Conservation (phyloP, 2,888 invertebrate species). For the Amphimallon solstitiale region DNA sequence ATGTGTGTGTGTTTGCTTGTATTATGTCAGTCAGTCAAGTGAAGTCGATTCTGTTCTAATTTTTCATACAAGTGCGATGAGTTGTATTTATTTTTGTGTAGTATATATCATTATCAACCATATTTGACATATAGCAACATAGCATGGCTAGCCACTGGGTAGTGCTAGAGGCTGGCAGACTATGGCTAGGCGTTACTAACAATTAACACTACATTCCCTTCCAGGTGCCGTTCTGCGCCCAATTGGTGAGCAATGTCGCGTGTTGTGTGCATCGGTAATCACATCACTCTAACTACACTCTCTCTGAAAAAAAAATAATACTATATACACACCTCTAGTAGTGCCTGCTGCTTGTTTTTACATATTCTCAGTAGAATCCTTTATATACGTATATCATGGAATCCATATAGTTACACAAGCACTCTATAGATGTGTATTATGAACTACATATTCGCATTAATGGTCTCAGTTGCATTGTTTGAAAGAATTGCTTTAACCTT, state of each 20-base stretch:
- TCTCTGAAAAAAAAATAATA: constrained; percentile 43
- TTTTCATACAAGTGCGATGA: constrained; percentile 3
- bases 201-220: constrained; percentile 67
- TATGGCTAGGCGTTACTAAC: constrained; percentile 64
- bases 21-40: constrained; percentile 11
- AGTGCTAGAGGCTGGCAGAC: constrained; percentile 59
- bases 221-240: constrained; percentile 93
- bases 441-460: constrained; percentile 18
- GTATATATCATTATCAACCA: constrained; percentile 22
- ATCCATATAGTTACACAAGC: constrained; percentile 48
- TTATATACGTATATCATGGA: constrained; percentile 12
- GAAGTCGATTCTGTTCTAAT: not conserved
- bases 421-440: constrained; percentile 62
- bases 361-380: constrained; percentile 34
- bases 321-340: constrained; percentile 63
- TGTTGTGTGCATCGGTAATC: constrained; percentile 95
- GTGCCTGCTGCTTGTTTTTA: constrained; percentile 58
- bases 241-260: constrained; percentile 95
- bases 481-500: not conserved
- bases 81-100: constrained; percentile 15
- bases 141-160: constrained; percentile 60
- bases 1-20: constrained; percentile 31
- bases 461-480: constrained; percentile 7
- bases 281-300: constrained; percentile 74
- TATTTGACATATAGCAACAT: constrained; percentile 41